Evolutionary conservation across 1,140 invertebrate species (phyloP).

Genomic region (Phymastichus coffea): DNA sequence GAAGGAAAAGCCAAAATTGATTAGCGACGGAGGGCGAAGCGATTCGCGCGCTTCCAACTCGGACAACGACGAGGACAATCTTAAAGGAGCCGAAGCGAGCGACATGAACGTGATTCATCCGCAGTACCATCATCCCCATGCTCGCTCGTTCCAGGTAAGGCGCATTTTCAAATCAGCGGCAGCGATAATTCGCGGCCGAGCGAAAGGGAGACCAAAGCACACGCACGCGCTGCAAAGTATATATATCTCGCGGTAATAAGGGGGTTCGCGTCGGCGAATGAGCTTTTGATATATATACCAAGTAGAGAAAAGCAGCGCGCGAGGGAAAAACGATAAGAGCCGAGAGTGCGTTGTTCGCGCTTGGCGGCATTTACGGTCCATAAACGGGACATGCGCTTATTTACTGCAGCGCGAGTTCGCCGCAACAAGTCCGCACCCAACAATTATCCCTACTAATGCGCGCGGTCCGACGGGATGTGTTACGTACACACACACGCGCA

Average conservation of each 20-base stretch:
- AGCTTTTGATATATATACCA: conserved; percentile 40
- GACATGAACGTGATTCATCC: conserved; percentile 67
- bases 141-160: conserved; percentile 62
- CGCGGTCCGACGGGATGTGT: neutral
- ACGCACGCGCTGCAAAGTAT: too few species aligned
- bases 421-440: conserved; percentile 31
- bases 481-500: neutral
- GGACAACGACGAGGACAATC: conserved; percentile 39
- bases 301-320: conserved; percentile 34
- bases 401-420: conserved; percentile 38
- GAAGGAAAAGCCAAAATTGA: conserved; percentile 42
- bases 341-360: conserved; percentile 33
- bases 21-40: conserved; percentile 37
- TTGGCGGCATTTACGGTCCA: conserved; percentile 43
- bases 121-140: conserved; percentile 62
- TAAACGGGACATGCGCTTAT: conserved; percentile 43
- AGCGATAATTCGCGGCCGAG: too few species aligned
- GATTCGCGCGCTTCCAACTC: conserved; percentile 33
- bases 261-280: conserved; percentile 16
- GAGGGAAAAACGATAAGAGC: conserved; percentile 25
- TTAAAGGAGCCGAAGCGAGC: conserved; percentile 39
- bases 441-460: conserved; percentile 39
- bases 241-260: conserved; percentile 15
- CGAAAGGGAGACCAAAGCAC: too few species aligned
- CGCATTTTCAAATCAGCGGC: neutral